Evolutionary conservation across 1,140 invertebrate species (phyloP).

Genomic region (Harpegnathos saltator): DNA sequence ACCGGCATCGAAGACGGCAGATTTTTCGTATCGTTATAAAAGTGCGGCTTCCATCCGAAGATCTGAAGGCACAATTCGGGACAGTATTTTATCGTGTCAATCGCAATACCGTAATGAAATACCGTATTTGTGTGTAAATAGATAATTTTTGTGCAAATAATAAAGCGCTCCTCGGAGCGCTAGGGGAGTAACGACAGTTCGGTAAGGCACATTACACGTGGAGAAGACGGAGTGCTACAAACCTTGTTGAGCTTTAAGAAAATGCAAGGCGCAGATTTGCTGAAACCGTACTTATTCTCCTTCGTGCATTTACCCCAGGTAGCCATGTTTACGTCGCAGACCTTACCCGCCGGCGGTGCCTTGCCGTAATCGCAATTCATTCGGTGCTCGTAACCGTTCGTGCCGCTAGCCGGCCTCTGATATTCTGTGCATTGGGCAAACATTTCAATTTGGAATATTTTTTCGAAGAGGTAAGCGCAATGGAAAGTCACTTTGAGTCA

Average conservation of each 20-base stretch:
- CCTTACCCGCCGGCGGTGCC: constrained; percentile 84
- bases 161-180: neutral
- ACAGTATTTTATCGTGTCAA: constrained; percentile 2
- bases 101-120: too few relatives aligned
- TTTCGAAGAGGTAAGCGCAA: neutral
- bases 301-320: constrained; percentile 86
- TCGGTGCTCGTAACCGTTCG: constrained; percentile 76
- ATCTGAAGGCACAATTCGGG: constrained; percentile 87
- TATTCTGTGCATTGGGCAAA: constrained; percentile 83
- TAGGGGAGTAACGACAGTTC: neutral
- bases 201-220: too few relatives aligned
- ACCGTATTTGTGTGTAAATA: neutral
- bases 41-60: constrained; percentile 92
- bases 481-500: neutral
- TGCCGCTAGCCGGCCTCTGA: constrained; percentile 77
- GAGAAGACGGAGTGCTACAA: too few relatives aligned
- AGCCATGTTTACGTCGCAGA: constrained; percentile 87
- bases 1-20: constrained; percentile 91
- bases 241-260: constrained; percentile 90
- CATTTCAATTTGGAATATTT: neutral
- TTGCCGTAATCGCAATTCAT: constrained; percentile 85
- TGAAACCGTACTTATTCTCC: constrained; percentile 87
- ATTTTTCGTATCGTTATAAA: constrained; percentile 90
- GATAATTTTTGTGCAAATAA: neutral
- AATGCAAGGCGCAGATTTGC: constrained; percentile 88